Conservation (phyloP, 1,140 invertebrate species). For the Drosophila tani region DNA sequence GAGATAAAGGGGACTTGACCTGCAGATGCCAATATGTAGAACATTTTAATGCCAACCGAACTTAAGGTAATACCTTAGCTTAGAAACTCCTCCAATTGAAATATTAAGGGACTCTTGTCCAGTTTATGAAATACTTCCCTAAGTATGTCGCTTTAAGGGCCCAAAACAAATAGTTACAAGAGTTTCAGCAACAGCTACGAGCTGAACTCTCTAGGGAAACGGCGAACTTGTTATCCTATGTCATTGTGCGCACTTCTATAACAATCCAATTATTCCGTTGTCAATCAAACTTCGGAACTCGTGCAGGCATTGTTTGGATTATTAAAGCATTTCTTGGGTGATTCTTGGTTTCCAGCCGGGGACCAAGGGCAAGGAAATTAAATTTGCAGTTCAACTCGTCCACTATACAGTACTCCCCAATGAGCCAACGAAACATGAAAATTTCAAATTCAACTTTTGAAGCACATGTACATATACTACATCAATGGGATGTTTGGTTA, state of each 20-base stretch:
- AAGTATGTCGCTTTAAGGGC: constrained; percentile 6
- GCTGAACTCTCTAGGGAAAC: background rate
- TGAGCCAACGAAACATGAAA: background rate
- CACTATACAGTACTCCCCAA: background rate
- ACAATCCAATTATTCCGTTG: constrained; percentile 20
- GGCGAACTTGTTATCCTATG: constrained; percentile 4
- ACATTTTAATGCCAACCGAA: no score
- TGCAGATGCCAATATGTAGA: no score
- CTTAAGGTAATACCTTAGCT: no score
- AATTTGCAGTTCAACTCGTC: background rate
- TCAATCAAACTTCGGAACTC: constrained; percentile 21
- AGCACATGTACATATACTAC: no score
- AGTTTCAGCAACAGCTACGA: background rate
- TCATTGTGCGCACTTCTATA: constrained; percentile 5
- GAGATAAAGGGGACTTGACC: background rate
- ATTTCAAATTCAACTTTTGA: background rate
- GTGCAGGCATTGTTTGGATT: constrained; percentile 21
- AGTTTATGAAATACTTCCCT: constrained; percentile 2
- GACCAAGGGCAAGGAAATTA: background rate
- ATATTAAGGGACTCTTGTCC: no score
- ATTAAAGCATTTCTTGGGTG: background rate
- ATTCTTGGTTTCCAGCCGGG: background rate
- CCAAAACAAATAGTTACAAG: background rate
- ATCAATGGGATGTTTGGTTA: no score
- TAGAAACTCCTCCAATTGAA: background rate